Percentiles rank a stretch among this genome's conserved stretches.
These are phyloP conservation scores for Sphecodes monilicornis DNA, from an alignment of 2,888 invertebrate genomes.

Conservation along the genomic window DNA sequence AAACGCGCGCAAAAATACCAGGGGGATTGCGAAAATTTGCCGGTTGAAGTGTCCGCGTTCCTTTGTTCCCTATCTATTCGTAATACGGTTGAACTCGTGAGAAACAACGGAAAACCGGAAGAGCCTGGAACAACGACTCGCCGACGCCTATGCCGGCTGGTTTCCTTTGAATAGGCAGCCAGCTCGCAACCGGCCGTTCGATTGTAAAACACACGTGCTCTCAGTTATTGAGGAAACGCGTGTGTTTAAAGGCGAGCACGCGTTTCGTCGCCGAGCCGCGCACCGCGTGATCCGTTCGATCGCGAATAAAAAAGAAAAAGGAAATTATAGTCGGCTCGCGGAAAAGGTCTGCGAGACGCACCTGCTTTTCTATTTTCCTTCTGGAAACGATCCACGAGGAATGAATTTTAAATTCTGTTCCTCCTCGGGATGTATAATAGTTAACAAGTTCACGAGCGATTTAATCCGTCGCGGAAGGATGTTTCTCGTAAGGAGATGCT, in stretches of 20 bases:
- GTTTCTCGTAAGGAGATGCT: background rate
- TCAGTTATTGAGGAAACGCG: constrained; percentile 49
- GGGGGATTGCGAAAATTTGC: background rate
- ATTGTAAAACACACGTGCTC: constrained; percentile 62
- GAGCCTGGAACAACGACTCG: constrained; percentile 21
- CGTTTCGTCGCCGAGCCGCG: background rate
- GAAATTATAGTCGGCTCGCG: constrained; percentile 12
- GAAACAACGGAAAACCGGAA: constrained; percentile 34
- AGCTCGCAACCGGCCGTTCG: constrained; percentile 73
- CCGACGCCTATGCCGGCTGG: constrained; percentile 20
- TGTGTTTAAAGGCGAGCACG: constrained; percentile 15
- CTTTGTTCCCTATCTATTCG: constrained; percentile 15
- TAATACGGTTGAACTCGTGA: constrained; percentile 41
- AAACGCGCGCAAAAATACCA: background rate
- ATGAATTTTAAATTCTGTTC: constrained; percentile 67
- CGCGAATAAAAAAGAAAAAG: constrained; percentile 7
- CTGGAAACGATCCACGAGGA: constrained; percentile 55
- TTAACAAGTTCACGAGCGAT: constrained; percentile 59
- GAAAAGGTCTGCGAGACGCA: constrained; percentile 47
- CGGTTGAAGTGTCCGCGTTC: background rate
- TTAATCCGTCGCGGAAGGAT: background rate
- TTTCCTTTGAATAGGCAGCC: constrained; percentile 70
- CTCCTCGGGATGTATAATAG: constrained; percentile 64
- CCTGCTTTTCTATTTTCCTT: constrained; percentile 60
- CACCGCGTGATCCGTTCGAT: background rate